These are phyloP conservation scores for Orycteropus afer DNA, from an alignment of 2,113 vertebrate species.

Conservation along the genomic window DNA sequence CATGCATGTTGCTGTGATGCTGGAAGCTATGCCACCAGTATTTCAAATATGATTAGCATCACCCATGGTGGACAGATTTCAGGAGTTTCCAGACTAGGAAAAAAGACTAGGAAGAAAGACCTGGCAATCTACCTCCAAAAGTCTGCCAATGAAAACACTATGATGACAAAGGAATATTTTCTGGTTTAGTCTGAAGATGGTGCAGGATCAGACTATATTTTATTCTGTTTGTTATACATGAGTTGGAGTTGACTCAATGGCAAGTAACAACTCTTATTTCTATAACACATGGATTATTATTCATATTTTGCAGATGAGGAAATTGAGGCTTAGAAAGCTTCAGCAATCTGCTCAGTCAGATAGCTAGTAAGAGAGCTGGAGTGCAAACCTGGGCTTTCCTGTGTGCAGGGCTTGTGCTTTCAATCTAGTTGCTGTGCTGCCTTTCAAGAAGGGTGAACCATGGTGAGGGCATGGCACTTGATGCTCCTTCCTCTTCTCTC, in stretches of 20 bases:
- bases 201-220: neutral
- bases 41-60: neutral
- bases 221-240: neutral
- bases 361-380: neutral
- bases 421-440: no score
- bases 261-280: neutral
- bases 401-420: neutral
- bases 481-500: neutral
- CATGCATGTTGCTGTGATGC: neutral
- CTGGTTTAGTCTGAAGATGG: neutral
- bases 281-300: neutral
- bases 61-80: neutral
- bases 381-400: neutral
- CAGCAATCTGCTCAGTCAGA: neutral
- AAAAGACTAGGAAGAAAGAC: neutral
- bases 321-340: neutral
- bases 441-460: neutral
- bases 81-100: neutral
- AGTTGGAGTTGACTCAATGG: neutral
- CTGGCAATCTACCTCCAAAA: neutral
- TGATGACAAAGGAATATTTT: neutral
- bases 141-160: neutral
- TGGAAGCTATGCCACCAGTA: neutral
- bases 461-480: rapidly evolving
- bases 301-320: neutral